Conservation (phyloP, 2,113 vertebrate species). For the Willisornis vidua region DNA sequence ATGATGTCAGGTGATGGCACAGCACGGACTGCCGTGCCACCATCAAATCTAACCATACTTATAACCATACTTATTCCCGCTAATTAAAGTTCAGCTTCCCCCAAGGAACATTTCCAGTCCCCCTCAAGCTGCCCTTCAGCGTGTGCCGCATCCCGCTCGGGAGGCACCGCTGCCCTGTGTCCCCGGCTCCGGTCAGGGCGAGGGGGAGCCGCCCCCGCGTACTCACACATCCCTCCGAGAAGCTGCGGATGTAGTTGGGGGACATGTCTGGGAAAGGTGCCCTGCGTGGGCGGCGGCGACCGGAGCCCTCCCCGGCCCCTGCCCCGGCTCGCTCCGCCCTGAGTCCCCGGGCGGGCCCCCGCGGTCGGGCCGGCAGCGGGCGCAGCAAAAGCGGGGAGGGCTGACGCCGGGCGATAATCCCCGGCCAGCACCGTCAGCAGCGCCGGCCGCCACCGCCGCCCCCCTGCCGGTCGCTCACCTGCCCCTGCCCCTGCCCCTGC, state of each 20-base stretch:
- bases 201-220: neutral
- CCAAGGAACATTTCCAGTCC: neutral
- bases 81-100: neutral
- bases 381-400: neutral
- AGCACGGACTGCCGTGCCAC: neutral
- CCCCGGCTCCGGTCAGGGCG: neutral
- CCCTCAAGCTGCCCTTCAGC: neutral
- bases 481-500: neutral
- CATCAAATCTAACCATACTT: neutral
- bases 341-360: conserved; percentile 55
- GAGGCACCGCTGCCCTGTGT: neutral
- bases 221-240: conserved; percentile 91
- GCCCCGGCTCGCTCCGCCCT: conserved; percentile 59
- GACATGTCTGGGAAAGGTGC: conserved; percentile 76
- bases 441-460: neutral
- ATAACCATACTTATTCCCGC: neutral
- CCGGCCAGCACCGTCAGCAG: neutral
- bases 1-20: neutral
- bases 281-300: conserved; percentile 20
- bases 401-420: neutral
- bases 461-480: neutral
- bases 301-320: neutral
- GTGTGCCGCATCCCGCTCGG: neutral
- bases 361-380: neutral
- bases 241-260: conserved; percentile 87